Evolutionary conservation across 35 echinoderm and acorn worm species (phyloP).

Genomic region (Ophiothrix spiculata): DNA sequence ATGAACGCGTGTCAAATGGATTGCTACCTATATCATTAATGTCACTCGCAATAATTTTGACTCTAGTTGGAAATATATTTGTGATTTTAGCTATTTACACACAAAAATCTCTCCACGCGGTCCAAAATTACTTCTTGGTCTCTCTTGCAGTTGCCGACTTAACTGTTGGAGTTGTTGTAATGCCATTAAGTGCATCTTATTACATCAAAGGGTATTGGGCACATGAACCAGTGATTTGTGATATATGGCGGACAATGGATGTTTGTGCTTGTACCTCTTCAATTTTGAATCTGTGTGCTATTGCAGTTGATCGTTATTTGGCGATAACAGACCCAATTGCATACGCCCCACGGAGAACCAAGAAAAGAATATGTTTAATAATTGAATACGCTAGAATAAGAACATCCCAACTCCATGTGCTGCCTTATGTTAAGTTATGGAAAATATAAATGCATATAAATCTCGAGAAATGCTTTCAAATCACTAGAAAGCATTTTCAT

Average conservation of each 20-base stretch:
- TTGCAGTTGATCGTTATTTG: slow-evolving; percentile 72
- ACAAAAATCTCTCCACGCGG: slow-evolving; percentile 53
- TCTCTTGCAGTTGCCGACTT: slow-evolving; percentile 59
- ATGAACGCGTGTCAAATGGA: too few species aligned
- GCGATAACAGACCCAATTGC: slow-evolving; percentile 63
- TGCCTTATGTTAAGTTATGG: too few species aligned
- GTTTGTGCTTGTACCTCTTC: slow-evolving; percentile 55
- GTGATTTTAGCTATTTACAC: slow-evolving; percentile 79
- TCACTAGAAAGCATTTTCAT: too few species aligned
- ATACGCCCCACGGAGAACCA: slow-evolving; percentile 25
- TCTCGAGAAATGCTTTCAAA: too few species aligned
- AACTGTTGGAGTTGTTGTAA: slow-evolving; percentile 51
- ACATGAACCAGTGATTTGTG: slow-evolving; percentile 29
- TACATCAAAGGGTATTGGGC: slow-evolving; percentile 57
- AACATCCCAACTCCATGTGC: too few species aligned
- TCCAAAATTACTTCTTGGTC: slow-evolving; percentile 73
- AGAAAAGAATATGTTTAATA: slow-evolving; percentile 58
- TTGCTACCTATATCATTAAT: background rate
- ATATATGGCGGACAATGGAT: slow-evolving; percentile 55
- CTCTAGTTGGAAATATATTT: slow-evolving; percentile 76
- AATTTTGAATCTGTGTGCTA: slow-evolving; percentile 51
- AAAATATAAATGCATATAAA: too few species aligned
- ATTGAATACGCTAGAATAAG: too few species aligned
- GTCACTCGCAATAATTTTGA: slow-evolving; percentile 32
- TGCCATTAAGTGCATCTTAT: slow-evolving; percentile 51